A percentile compares a stretch with the other conserved stretches of the same genome.
phyloP scores from a whole-genome alignment of 1,140 invertebrate genomes.

The Achatina immaculata region DNA sequence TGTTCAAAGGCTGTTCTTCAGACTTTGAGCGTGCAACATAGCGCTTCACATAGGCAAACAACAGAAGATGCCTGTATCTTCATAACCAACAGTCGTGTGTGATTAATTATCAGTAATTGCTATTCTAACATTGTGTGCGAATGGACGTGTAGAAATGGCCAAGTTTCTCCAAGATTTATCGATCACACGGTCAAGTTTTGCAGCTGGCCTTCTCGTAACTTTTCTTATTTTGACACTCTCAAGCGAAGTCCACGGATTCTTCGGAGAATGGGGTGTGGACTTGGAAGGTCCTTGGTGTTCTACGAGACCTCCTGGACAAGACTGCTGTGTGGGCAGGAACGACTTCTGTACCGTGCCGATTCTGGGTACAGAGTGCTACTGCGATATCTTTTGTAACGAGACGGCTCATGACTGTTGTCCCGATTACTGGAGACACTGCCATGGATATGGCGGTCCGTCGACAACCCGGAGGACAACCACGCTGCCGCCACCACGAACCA shows the following conservation, averaged over 20 bases:
- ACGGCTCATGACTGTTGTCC: constrained; percentile 85
- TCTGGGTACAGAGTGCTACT: constrained; percentile 86
- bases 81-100: too few relatives aligned
- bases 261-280: constrained; percentile 54
- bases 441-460: constrained; percentile 66
- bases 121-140: too few relatives aligned
- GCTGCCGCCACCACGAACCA: constrained; percentile 28
- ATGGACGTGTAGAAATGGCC: neutral
- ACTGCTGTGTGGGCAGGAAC: constrained; percentile 80
- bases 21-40: too few relatives aligned
- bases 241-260: constrained; percentile 7
- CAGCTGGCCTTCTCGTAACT: neutral
- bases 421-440: constrained; percentile 83
- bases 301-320: constrained; percentile 42
- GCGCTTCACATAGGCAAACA: too few relatives aligned
- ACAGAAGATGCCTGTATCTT: too few relatives aligned
- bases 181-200: too few relatives aligned
- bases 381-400: constrained; percentile 90
- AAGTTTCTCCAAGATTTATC: neutral
- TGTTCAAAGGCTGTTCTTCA: too few relatives aligned
- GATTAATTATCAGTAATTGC: too few relatives aligned
- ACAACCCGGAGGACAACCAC: constrained; percentile 36
- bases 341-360: constrained; percentile 85
- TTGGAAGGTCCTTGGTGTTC: constrained; percentile 57
- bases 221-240: neutral